Base-by-base conservation (phyloP, 2,113 vertebrate species). In the Lasiurus cinereus region DNA sequence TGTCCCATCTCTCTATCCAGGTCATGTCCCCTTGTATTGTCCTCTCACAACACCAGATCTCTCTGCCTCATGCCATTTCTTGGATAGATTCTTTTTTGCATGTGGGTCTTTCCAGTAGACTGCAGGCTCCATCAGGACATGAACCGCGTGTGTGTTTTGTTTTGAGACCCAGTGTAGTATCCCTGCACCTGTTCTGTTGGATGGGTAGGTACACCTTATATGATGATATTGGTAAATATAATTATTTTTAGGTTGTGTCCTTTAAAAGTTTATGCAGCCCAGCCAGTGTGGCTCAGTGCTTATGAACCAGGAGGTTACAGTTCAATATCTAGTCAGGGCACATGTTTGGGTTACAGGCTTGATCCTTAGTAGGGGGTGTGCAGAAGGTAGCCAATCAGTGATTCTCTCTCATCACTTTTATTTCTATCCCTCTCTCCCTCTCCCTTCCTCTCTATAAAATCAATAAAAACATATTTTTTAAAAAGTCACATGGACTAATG, bases 211-310 rank as follows among this genome's bases (percentile, higher is more conserved):
- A 33, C 7, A 54, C 1, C 4, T 31, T 91, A 79, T 48, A 1
- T 43, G 19, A 29, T 56, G 50, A 78, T 13, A 3, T 82, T 36
- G 19, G 36, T n/a, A 83, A 79, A 27, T 62, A 22, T 52, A 54
- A 62, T 74, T 48, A 64, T 36, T 84, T 72, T 73, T 76, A 50
- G 56, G 76, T 67, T 90, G 76, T 79, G 62, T 83, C 66, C 82
- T 78, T 64, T 62, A 70, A 59, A 66, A 24, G 2, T 73, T 6
- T 22, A 29, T 54, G 31, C n/a, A 64, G 8, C 22, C 59, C 24
- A 62, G 59, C 59, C 59, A 14, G 62, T 29, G 62, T 64, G 62
- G 46, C 27, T 64, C 62, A 64, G 27, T 64, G 54, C 19, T 56
- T 21, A 56, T 39, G 39, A 39, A 39, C 39, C 39, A 39, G 39